Conservation (phyloP, 2,797 vertebrate genomes). For the Chrysocyon brachyurus region DNA sequence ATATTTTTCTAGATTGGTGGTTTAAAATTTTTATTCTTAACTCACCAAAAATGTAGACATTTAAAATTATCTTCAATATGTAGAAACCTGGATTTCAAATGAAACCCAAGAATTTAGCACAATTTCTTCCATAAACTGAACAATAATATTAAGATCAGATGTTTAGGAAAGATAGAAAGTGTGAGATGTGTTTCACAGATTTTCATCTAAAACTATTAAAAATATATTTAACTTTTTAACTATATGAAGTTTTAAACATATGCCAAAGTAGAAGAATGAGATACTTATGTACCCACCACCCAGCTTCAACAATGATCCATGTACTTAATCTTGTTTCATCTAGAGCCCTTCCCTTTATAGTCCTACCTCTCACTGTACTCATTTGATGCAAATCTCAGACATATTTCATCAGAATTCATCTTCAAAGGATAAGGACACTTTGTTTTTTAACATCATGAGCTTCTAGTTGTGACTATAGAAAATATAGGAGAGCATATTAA, state of each 20-base stretch:
- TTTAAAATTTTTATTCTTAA: slow-evolving; percentile 4
- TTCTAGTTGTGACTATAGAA: slow-evolving; percentile 13
- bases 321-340: background rate
- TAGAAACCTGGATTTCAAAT: background rate
- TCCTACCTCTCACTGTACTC: background rate
- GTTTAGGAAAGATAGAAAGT: background rate
- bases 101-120: background rate
- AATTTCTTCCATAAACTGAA: background rate
- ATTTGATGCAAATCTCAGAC: background rate
- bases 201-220: background rate
- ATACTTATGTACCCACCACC: background rate
- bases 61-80: background rate
- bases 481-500: background rate
- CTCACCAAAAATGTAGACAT: background rate
- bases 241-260: background rate
- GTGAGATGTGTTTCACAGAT: background rate
- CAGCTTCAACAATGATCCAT: background rate
- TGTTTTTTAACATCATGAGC: background rate
- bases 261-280: background rate
- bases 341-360: background rate
- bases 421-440: background rate
- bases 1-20: background rate
- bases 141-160: background rate
- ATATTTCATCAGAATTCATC: background rate
- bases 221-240: background rate